These are phyloP conservation scores for Macropis europaea DNA, from an alignment of 2,888 invertebrate genomes.

Conservation along the genomic window DNA sequence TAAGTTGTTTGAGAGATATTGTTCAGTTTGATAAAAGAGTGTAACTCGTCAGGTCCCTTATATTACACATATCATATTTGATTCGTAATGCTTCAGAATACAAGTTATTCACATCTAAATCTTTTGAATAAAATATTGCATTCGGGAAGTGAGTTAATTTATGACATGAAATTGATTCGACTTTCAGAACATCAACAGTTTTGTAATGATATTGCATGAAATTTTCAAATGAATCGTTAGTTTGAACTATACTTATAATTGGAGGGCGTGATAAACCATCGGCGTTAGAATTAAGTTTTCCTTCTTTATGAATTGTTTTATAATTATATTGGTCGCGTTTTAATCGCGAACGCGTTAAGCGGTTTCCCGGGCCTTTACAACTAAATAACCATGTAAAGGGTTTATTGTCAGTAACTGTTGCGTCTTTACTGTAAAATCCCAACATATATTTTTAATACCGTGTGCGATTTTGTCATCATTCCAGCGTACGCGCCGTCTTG, in stretches of 20 bases:
- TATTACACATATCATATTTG: not conserved
- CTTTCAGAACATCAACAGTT: conserved; percentile 7
- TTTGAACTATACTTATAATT: conserved; percentile 1
- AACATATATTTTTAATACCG: too few species aligned
- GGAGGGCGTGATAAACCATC: conserved; percentile 1
- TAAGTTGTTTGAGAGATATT: not conserved
- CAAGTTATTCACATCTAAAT: conserved; percentile 8
- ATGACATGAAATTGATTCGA: not conserved
- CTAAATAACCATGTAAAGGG: conserved; percentile 27
- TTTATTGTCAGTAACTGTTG: conserved; percentile 18
- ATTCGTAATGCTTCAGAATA: not conserved
- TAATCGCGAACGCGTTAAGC: conserved; percentile 26
- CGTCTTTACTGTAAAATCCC: too few species aligned
- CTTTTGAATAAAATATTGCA: conserved; percentile 11
- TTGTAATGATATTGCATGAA: conserved; percentile 15
- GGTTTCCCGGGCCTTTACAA: conserved; percentile 24
- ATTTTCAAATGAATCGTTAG: not conserved
- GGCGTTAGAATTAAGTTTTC: conserved; percentile 4
- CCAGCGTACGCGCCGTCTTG: too few species aligned
- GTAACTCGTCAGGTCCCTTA: conserved; percentile 3
- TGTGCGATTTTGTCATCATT: too few species aligned
- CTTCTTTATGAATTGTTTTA: not conserved
- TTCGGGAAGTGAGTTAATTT: conserved; percentile 10
- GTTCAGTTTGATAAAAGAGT: conserved; percentile 4
- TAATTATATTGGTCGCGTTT: conserved; percentile 24